Evolutionary conservation across 2,797 vertebrate genomes (phyloP).

Genomic region (Poeciliopsis gracilis): DNA sequence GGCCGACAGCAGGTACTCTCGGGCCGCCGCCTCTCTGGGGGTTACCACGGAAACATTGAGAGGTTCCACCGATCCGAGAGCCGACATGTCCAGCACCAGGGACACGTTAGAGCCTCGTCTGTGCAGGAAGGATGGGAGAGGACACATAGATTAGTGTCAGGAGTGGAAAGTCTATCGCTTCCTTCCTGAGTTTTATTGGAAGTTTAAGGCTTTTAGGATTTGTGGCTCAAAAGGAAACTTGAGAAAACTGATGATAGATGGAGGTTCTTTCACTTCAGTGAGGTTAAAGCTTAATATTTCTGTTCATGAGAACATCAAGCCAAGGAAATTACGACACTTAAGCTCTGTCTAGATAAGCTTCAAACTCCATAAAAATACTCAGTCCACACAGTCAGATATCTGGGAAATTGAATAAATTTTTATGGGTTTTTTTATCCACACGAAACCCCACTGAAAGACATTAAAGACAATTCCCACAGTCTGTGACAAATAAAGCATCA

Average conservation of each 20-base stretch:
- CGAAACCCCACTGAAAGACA: not conserved
- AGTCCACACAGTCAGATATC: not conserved
- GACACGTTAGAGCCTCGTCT: slow-evolving; percentile 98
- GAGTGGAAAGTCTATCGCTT: not conserved
- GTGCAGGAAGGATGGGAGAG: slow-evolving; percentile 1
- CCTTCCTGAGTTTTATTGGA: slow-evolving; percentile 11
- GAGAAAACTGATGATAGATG: not conserved
- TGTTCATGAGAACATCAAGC: not conserved
- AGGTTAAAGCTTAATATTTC: not conserved
- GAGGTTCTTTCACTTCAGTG: not conserved
- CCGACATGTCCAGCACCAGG: slow-evolving; percentile 94
- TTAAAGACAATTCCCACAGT: not conserved
- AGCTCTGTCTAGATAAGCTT: not conserved
- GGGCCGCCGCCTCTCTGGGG: slow-evolving; percentile 86
- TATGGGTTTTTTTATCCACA: not conserved
- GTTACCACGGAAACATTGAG: slow-evolving; percentile 82
- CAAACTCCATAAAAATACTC: not conserved
- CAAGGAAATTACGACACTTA: not conserved
- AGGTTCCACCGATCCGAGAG: slow-evolving; percentile 88
- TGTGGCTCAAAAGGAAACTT: not conserved
- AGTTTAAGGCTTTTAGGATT: not conserved
- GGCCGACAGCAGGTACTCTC: slow-evolving; percentile 91
- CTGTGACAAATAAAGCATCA: not conserved
- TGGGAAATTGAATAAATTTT: not conserved
- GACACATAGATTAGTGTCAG: not conserved